phyloP scores from a whole-genome alignment of 2,888 invertebrate genomes.

The Thelaira solivaga region DNA sequence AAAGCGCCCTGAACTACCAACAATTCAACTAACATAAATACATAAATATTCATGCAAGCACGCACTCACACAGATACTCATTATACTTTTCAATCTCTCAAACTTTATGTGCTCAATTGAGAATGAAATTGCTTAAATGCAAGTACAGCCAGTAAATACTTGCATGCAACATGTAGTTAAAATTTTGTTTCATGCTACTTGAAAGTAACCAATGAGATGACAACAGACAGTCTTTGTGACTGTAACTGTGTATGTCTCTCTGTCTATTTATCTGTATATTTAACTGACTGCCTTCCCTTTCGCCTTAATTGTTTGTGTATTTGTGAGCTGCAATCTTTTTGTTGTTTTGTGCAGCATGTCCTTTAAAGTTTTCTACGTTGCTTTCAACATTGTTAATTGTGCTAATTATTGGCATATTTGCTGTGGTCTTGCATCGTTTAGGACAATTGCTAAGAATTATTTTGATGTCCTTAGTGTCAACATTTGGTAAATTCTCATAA shows the following conservation, averaged over 20 bases:
- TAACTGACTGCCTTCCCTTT: too few relatives aligned
- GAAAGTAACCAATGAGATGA: constrained; percentile 11
- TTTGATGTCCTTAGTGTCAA: constrained; percentile 61
- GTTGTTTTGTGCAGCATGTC: neutral
- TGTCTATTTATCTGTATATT: neutral
- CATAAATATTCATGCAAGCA: neutral
- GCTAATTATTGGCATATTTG: constrained; percentile 63
- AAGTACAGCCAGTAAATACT: constrained; percentile 15
- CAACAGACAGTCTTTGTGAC: too few relatives aligned
- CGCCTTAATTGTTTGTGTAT: too few relatives aligned
- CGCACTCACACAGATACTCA: neutral
- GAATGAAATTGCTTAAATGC: constrained; percentile 52
- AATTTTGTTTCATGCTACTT: constrained; percentile 34
- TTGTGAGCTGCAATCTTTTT: neutral
- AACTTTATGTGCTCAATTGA: constrained; percentile 57
- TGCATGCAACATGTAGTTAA: constrained; percentile 50
- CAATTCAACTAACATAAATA: constrained; percentile 39
- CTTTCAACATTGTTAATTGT: constrained; percentile 58
- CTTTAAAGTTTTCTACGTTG: constrained; percentile 17
- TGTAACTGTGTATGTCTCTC: neutral
- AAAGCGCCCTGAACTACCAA: constrained; percentile 24
- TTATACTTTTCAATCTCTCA: constrained; percentile 8
- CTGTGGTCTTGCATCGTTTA: constrained; percentile 60
- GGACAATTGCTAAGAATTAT: constrained; percentile 61
- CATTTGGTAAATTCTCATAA: constrained; percentile 61